Conservation (phyloP, 2,797 vertebrate genomes). For the Varecia variegata region DNA sequence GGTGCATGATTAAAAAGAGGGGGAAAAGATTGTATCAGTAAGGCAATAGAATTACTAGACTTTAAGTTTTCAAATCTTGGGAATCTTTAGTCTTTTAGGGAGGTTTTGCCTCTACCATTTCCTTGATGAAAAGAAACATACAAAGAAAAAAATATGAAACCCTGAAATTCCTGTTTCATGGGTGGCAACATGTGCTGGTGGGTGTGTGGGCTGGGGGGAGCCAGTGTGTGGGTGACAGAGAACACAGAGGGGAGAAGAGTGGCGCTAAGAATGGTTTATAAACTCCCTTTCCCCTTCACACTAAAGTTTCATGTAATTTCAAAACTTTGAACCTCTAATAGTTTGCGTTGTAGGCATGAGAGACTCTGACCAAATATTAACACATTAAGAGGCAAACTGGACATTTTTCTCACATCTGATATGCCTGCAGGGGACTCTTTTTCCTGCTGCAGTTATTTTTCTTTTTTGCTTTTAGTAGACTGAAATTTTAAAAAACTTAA, state of each 20-base stretch:
- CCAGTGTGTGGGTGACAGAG: too few species aligned
- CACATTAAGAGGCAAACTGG: neutral
- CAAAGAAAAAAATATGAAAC: neutral
- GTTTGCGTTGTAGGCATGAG: neutral
- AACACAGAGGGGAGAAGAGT: neutral
- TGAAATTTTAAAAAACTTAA: neutral
- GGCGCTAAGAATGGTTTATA: neutral
- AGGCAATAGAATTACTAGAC: neutral
- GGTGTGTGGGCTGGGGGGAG: fast-evolving
- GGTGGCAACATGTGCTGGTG: neutral
- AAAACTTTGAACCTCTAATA: neutral
- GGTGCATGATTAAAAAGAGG: neutral
- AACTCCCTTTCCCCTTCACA: neutral
- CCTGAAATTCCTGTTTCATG: neutral
- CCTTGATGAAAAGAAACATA: neutral
- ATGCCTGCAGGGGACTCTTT: neutral
- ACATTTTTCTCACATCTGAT: neutral
- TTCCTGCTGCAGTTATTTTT: neutral
- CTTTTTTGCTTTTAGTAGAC: neutral
- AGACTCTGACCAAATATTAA: neutral
- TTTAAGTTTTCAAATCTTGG: neutral
- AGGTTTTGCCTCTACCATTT: neutral
- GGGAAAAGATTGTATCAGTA: neutral
- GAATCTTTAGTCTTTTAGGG: neutral
- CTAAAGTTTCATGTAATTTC: neutral